Evolutionary conservation across 2,888 invertebrate species (phyloP).

Genomic region (Tachina grossa): DNA sequence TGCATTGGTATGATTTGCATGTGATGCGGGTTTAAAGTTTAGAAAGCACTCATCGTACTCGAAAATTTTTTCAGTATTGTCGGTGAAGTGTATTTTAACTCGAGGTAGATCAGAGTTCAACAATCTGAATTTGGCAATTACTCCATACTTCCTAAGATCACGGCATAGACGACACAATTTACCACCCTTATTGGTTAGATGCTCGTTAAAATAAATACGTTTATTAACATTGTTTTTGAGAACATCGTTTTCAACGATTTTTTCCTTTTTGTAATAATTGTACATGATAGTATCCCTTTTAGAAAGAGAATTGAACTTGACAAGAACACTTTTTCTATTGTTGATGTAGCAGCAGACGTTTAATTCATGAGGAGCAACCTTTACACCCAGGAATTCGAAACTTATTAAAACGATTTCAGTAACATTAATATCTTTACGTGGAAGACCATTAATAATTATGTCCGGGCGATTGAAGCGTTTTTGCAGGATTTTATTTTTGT

Average conservation of each 20-base stretch:
- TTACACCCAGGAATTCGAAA: background rate
- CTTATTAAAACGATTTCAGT: background rate
- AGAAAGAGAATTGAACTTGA: background rate
- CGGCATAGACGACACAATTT: background rate
- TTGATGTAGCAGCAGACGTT: background rate
- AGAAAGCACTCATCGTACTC: constrained; percentile 18
- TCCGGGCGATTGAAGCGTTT: constrained; percentile 16
- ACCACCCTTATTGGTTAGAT: background rate
- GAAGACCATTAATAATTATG: background rate
- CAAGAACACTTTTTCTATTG: background rate
- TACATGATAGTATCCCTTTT: background rate
- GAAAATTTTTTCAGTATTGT: constrained; percentile 2
- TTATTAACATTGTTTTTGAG: background rate
- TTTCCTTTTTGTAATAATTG: background rate
- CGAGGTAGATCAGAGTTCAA: constrained; percentile 28
- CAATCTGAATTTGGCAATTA: constrained; percentile 26
- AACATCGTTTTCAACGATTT: background rate
- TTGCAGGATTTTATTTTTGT: constrained; percentile 28
- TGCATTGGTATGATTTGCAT: no score
- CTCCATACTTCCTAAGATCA: background rate
- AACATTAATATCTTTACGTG: background rate
- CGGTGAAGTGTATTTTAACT: constrained; percentile 35
- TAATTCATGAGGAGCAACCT: background rate
- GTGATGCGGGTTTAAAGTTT: no score
- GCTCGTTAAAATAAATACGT: background rate